phyloP scores from a whole-genome alignment of 2,888 invertebrate genomes.

The Venusia cambrica region DNA sequence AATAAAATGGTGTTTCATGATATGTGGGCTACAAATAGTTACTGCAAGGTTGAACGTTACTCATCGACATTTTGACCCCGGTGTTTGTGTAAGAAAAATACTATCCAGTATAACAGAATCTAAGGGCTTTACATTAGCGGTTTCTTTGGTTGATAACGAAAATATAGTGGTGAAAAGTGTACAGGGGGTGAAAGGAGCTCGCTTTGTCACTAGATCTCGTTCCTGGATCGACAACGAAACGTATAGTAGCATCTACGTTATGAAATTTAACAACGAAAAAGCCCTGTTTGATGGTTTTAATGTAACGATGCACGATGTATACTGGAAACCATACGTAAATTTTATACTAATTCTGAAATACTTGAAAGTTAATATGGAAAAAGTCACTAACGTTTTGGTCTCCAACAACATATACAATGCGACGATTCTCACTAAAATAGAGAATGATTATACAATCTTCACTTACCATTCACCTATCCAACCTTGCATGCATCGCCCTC shows the following conservation, averaged over 20 bases:
- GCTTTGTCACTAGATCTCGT: constrained; percentile 34
- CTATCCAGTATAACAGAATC: constrained; percentile 23
- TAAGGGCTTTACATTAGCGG: constrained; percentile 22
- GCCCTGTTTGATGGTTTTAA: constrained; percentile 33
- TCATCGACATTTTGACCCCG: constrained; percentile 3
- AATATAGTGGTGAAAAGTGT: constrained; percentile 30
- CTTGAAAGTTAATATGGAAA: constrained; percentile 18
- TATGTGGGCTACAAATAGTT: constrained; percentile 2
- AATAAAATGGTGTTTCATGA: constrained; percentile 5
- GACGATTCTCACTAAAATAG: constrained; percentile 16
- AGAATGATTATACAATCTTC: constrained; percentile 18
- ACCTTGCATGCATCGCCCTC: constrained; percentile 13
- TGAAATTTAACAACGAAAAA: constrained; percentile 29
- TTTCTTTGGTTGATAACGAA: constrained; percentile 36
- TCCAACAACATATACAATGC: constrained; percentile 33
- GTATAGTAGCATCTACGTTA: constrained; percentile 34
- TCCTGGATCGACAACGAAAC: constrained; percentile 26
- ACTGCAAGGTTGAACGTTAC: constrained; percentile 11
- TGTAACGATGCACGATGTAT: constrained; percentile 27
- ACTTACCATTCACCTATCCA: constrained; percentile 20
- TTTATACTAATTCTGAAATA: constrained; percentile 39
- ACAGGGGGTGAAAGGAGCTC: constrained; percentile 27
- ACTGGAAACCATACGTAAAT: constrained; percentile 41
- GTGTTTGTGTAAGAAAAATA: constrained; percentile 32
- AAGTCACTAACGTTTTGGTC: constrained; percentile 31